Conservation (phyloP, 2,797 vertebrate genomes). For the Mionectes olivaceus region DNA sequence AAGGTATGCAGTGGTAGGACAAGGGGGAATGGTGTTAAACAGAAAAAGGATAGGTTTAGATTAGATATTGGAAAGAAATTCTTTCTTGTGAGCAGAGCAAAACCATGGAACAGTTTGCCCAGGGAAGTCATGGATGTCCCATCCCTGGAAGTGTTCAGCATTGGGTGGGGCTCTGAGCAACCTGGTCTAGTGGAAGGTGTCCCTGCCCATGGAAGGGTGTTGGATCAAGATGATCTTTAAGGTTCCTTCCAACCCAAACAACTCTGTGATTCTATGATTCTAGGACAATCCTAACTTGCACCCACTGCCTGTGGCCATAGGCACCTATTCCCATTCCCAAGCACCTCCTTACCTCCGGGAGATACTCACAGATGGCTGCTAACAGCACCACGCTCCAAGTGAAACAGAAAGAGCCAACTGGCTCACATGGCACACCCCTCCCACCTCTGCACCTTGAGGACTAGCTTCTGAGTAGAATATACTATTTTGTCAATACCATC, state of each 20-base stretch:
- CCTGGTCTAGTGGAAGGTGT: not conserved
- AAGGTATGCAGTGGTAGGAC: not conserved
- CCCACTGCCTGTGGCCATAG: not conserved
- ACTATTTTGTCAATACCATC: not conserved
- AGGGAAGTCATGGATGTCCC: not conserved
- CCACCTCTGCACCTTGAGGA: not conserved
- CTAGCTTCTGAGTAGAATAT: not conserved
- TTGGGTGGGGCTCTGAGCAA: not conserved
- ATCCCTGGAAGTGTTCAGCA: not conserved
- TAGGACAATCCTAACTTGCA: not conserved
- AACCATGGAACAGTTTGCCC: fast-evolving
- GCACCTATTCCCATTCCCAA: not conserved
- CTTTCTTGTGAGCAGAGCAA: not conserved
- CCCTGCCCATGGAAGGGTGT: not conserved
- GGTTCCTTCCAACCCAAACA: not conserved
- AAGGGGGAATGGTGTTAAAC: not conserved
- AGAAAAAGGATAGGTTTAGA: not conserved
- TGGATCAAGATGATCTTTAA: not conserved
- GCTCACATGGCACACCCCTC: not conserved
- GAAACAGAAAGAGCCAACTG: not conserved
- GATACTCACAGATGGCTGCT: not conserved
- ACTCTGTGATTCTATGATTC: not conserved
- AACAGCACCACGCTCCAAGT: not conserved
- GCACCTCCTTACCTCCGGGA: fast-evolving
- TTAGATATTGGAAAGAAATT: fast-evolving